Percentiles rank a stretch among this genome's conserved stretches.
These are phyloP conservation scores for Sarotherodon lohbergeri DNA, from an alignment of 2,113 vertebrate species.

Conservation along the genomic window DNA sequence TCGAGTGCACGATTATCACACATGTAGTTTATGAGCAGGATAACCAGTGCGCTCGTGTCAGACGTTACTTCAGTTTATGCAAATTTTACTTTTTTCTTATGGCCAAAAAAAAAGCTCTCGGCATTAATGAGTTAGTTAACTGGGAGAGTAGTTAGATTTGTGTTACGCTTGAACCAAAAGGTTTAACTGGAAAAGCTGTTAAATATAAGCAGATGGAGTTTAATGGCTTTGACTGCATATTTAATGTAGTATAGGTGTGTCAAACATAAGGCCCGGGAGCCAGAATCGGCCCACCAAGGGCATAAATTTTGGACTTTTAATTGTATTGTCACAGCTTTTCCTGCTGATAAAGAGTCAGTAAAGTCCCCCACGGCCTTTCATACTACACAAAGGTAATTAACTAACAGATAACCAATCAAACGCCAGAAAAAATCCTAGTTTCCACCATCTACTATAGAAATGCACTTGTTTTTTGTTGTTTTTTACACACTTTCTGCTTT, in stretches of 20 bases:
- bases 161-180: not conserved
- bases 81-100: not conserved
- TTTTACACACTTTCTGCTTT: not conserved
- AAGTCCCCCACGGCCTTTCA: not conserved
- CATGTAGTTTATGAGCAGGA: not conserved
- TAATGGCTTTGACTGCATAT: not conserved
- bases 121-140: not conserved
- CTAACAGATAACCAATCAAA: not conserved
- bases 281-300: not conserved
- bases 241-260: not conserved
- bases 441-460: not conserved
- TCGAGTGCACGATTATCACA: not conserved
- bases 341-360: not conserved
- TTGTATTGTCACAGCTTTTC: not conserved
- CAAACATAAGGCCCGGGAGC: not conserved
- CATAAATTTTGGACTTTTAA: not conserved
- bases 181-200: not conserved
- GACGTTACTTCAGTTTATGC: not conserved
- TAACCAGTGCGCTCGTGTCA: not conserved
- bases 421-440: not conserved
- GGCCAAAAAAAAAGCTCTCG: not conserved
- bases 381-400: not conserved
- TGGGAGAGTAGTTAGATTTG: not conserved
- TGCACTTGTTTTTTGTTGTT: not conserved
- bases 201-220: not conserved